Base-by-base conservation (phyloP, 2,797 vertebrate species). In the Micropoecilia bifurca region DNA sequence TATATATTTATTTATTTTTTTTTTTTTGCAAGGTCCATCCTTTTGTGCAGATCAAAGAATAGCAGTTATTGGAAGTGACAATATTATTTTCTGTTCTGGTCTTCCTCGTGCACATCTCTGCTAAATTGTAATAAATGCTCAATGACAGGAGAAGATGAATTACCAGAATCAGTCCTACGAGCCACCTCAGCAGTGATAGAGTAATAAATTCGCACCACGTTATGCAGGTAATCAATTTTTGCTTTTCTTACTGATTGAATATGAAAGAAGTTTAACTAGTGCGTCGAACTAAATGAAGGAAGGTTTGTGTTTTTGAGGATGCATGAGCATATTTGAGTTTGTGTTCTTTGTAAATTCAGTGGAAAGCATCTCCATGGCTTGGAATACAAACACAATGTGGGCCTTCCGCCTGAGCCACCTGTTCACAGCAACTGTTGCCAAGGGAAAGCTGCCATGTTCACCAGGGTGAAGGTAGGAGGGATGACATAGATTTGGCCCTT, bases 81-180 rank as follows among this genome's bases (percentile, higher is more conserved):
- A 83, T 80, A 86, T 93, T 93, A 90, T 93, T 92, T 93, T 87
- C 87, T 79, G 73, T 28, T 71, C 83, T 76, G 73, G 82, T 87
- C 74, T 83, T 89, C 57, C 77, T 88, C 78, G 55, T 78, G 78
- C 79, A 80, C 41, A 86, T 87, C 82, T 80, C 82, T 79, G 80
- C 79, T 91, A 92, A 93, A 94, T 91, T 85, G 85, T 85, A 90
- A 93, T 94, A 92, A 90, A 95, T 90, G 89, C 57, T 78, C 80
- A 82, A 89, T 84, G 89, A 93, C 94, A 93, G 83, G 43, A 87
- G 85, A 91, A 95, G 91, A 95, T 92, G 88, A 92, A 95, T 95
- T 80, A 94, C 85, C 69, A 85, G 87, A 84, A 84, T 87, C 63
- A 12, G 47, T 82, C 82, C 81, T 86, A 77, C 3, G 43, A 78